These are phyloP conservation scores for Percina caprodes DNA, from an alignment of 2,113 vertebrate species.

Conservation along the genomic window DNA sequence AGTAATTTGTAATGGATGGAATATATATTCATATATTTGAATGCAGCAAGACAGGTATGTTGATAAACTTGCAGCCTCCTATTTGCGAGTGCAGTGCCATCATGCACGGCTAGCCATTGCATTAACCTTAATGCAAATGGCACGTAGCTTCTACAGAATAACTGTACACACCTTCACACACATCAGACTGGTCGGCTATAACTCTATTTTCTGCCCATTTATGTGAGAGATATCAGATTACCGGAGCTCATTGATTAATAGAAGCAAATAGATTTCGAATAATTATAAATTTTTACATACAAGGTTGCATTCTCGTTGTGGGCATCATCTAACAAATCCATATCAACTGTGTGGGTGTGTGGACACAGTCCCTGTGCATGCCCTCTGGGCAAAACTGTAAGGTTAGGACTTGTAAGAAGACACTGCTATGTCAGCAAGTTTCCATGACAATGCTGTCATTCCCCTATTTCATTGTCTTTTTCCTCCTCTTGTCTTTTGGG, in stretches of 20 bases:
- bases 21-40: neutral
- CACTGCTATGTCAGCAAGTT: constrained; percentile 82
- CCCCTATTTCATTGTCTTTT: constrained; percentile 75
- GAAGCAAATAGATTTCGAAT: neutral
- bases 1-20: neutral
- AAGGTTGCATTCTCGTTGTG: neutral
- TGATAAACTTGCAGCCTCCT: neutral
- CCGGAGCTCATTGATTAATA: neutral
- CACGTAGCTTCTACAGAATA: neutral
- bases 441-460: constrained; percentile 75
- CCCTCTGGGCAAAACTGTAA: constrained; percentile 73
- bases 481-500: constrained; percentile 55
- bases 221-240: neutral
- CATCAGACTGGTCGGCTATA: neutral
- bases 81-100: neutral
- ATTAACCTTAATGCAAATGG: constrained; percentile 20
- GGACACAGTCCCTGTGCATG: constrained; percentile 44
- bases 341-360: constrained; percentile 30
- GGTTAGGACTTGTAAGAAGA: constrained; percentile 83
- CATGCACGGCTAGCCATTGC: neutral
- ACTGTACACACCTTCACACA: neutral
- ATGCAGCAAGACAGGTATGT: neutral
- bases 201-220: neutral
- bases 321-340: constrained; percentile 18
- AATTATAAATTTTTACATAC: constrained; percentile 1